Evolutionary conservation across 2,888 invertebrate genomes (phyloP).

Genomic region (Boloria euphrosyne): DNA sequence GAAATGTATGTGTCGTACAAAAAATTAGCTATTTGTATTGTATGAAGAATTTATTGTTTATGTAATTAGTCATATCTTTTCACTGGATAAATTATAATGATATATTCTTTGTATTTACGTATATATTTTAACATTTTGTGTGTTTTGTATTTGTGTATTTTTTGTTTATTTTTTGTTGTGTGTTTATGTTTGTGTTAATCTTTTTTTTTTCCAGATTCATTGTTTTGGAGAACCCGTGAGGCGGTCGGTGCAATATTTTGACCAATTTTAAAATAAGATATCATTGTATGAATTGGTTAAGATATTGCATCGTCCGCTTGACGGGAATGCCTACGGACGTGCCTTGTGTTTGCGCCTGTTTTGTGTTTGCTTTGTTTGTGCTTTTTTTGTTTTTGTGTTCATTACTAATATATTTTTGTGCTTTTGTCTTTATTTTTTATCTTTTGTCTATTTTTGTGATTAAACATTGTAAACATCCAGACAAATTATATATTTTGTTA

Average conservation of each 20-base stretch:
- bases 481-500: slow-evolving; percentile 14
- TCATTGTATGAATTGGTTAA: slow-evolving; percentile 76
- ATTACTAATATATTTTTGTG: slow-evolving; percentile 2
- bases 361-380: slow-evolving; percentile 36
- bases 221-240: slow-evolving; percentile 54
- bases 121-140: not conserved
- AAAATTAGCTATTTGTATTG: too few relatives aligned
- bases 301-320: slow-evolving; percentile 81
- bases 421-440: slow-evolving; percentile 18
- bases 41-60: too few relatives aligned
- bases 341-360: slow-evolving; percentile 37
- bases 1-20: too few relatives aligned
- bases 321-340: slow-evolving; percentile 58
- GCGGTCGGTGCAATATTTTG: slow-evolving; percentile 80
- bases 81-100: too few relatives aligned
- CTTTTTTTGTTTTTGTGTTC: slow-evolving; percentile 28
- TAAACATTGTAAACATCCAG: slow-evolving; percentile 8
- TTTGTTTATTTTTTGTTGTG: not conserved
- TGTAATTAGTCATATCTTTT: too few relatives aligned
- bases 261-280: slow-evolving; percentile 72
- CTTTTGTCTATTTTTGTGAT: not conserved
- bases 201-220: slow-evolving; percentile 32
- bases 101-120: too few relatives aligned
- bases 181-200: not conserved
- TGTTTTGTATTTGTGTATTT: not conserved